Percentiles rank a stretch among this genome's conserved stretches.
Conservation (phyloP, 2,113 vertebrate species). For the Pelecanoides urinatrix region DNA sequence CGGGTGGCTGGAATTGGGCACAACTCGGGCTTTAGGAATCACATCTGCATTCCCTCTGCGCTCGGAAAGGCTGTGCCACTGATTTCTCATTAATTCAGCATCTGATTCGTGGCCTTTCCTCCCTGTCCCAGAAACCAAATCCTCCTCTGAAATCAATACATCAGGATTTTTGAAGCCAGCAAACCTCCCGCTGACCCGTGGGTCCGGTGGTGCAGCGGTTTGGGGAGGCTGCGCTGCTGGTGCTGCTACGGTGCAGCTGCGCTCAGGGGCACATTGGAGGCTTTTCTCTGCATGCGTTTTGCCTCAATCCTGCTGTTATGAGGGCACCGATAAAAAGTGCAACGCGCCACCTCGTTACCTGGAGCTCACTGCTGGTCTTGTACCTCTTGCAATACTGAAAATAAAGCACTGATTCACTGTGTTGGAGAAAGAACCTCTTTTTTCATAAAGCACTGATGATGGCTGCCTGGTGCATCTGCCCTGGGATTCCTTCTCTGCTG, state of each 20-base stretch:
- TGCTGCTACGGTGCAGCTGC: fast-evolving
- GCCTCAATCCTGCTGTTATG: fast-evolving
- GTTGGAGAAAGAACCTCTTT: neutral
- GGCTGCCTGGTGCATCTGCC: neutral
- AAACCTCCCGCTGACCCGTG: fast-evolving
- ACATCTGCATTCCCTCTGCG: fast-evolving
- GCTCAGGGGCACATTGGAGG: fast-evolving
- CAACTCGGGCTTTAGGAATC: neutral
- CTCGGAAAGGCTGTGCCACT: neutral
- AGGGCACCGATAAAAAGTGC: neutral
- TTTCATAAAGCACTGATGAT: fast-evolving
- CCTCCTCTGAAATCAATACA: neutral
- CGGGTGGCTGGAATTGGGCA: neutral
- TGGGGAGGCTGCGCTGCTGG: fast-evolving
- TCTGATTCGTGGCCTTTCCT: neutral
- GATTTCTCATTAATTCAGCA: neutral
- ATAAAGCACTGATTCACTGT: slow-evolving; percentile 60
- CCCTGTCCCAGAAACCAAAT: neutral
- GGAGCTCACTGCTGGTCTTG: neutral
- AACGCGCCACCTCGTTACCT: fast-evolving
- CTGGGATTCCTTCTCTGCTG: fast-evolving
- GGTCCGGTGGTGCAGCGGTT: neutral
- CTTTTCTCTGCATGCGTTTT: neutral
- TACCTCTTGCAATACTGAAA: neutral
- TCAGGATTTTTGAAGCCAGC: neutral